Evolutionary conservation across 2,888 invertebrate species (phyloP), one percentile per base, ranked within the genome.

Genomic region (Platycnemis pennipes): DNA sequence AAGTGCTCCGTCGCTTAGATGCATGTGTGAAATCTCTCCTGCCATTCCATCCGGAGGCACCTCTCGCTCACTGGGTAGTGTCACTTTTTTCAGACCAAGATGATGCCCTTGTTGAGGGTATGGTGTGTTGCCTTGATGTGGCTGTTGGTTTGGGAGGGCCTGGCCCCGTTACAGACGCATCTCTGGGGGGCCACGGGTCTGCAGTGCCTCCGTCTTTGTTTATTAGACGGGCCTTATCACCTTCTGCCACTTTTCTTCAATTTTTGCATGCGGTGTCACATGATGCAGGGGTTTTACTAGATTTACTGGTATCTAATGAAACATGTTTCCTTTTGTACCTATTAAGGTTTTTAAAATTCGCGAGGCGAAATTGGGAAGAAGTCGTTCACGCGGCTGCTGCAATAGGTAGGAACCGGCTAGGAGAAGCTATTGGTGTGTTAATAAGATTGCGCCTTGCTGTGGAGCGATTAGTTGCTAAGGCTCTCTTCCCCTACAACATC

Each of bases 61-160:
- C 98, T 42, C 98, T 99, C 95, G 98, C 98, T 0, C 98, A 99
- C 96, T 98, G 99, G 97, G 97, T 99, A 94, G 98, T 99, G 94
- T 98, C 98, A 96, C 97, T 99, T 94, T 99, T 99, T 96, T 98
- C 98, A 95, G 99, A 99, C 96, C 99, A 99, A 96, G 99, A 99
- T 96, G 99, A 99, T 96, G 98, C 98, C 96, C 96, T 99, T 95
- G 98, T 99, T 94, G 99, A 99, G 97, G 98, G 98, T 4, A 99
- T 99, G 99, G 98, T 99, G 13, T 99, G 99, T 96, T 98, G 98
- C 69, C 96, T 99, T 94, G 99, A 99, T 96, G 98, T 99, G 88
- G 98, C 98, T 0, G 98, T 98, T 45, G 99, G 98, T 85, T 98
- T 99, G 94, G 95, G 95, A 49, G 98, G 98, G 46, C 98, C 98